Percentiles rank a stretch among this genome's conserved stretches.
phyloP scores from a whole-genome alignment of 1,140 invertebrate genomes.

The Drosophila obscura region DNA sequence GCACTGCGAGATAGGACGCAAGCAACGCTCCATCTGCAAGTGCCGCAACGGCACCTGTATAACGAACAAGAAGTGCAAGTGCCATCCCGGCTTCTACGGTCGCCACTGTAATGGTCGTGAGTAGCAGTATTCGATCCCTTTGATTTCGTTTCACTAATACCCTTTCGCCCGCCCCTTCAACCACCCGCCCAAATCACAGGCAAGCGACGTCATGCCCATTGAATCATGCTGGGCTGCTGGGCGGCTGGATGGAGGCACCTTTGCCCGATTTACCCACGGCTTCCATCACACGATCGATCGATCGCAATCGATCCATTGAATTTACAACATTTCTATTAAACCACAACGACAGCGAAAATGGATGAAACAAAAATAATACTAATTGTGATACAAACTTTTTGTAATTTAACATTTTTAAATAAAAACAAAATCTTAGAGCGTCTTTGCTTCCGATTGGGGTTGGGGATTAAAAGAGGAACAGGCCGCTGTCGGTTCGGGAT shows the following conservation, averaged over 20 bases:
- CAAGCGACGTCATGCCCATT: constrained; percentile 52
- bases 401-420: constrained; percentile 79
- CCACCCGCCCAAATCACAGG: constrained; percentile 21
- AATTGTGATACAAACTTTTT: constrained; percentile 81
- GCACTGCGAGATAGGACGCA: constrained; percentile 93
- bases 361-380: constrained; percentile 74
- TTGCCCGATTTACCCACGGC: not conserved
- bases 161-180: not conserved
- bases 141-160: not conserved
- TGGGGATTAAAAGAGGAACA: no score
- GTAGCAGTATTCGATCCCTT: constrained; percentile 19
- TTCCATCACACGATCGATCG: constrained; percentile 21
- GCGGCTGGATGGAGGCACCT: constrained; percentile 7
- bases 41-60: constrained; percentile 90
- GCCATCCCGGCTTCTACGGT: constrained; percentile 70
- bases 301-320: constrained; percentile 54
- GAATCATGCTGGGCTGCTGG: constrained; percentile 10
- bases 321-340: constrained; percentile 60
- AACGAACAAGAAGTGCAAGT: constrained; percentile 87
- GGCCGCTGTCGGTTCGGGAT: no score
- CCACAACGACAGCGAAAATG: constrained; percentile 31
- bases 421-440: constrained; percentile 53
- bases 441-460: not conserved
- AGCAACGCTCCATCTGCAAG: constrained; percentile 88
- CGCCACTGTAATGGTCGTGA: constrained; percentile 73